phyloP scores from a whole-genome alignment of 2,797 vertebrate species.

The Hozukius guyotensis region DNA sequence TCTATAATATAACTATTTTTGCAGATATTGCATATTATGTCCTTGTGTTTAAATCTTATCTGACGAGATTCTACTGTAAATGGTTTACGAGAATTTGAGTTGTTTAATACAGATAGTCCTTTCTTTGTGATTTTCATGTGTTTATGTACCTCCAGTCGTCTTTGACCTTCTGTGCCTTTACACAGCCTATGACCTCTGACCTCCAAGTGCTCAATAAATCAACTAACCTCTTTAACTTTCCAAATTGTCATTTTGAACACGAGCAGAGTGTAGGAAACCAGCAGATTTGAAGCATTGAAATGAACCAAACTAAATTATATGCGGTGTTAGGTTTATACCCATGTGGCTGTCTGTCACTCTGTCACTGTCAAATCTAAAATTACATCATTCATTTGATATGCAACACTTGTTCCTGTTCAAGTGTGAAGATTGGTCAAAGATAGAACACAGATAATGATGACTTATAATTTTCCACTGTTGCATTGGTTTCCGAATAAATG shows the following conservation, averaged over 20 bases:
- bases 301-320: background rate
- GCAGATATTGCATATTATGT: background rate
- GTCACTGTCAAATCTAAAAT: background rate
- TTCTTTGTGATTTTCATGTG: constrained; percentile 7
- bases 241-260: background rate
- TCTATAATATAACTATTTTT: background rate
- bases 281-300: background rate
- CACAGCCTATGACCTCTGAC: background rate
- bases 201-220: constrained; percentile 25
- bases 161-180: constrained; percentile 16
- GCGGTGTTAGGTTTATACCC: background rate
- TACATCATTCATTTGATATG: background rate
- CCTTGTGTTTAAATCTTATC: background rate
- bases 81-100: background rate
- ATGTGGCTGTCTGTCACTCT: background rate
- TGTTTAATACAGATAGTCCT: background rate
- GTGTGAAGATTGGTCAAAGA: background rate
- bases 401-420: background rate
- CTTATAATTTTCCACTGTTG: background rate
- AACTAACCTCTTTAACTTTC: background rate
- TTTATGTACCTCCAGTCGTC: background rate
- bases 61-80: background rate
- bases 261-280: background rate
- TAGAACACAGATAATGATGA: background rate
- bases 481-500: background rate